Evolutionary conservation across 1,140 invertebrate genomes (phyloP).

Genomic region (Gerris buenoi): DNA sequence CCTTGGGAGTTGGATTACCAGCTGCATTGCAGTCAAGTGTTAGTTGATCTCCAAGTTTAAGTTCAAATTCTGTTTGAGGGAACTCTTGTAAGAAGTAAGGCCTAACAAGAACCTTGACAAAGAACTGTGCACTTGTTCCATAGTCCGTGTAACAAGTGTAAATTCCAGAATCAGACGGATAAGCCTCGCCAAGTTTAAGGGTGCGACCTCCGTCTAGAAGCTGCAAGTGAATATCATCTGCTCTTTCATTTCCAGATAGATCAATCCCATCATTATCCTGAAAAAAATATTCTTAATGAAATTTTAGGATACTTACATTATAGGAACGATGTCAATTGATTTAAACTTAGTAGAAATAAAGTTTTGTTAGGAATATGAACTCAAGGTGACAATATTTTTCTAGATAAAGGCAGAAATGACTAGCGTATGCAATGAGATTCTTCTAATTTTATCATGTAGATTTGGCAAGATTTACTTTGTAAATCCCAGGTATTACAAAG

Average conservation of each 20-base stretch:
- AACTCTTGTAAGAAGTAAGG: constrained; percentile 6
- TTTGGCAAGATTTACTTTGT: no score
- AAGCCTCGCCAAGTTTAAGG: constrained; percentile 6
- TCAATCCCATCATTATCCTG: constrained; percentile 1
- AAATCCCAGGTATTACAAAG: no score
- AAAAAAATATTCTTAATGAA: neutral
- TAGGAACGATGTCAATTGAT: neutral
- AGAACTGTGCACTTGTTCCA: neutral
- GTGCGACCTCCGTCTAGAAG: neutral
- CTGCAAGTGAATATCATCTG: constrained; percentile 5
- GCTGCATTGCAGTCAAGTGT: constrained; percentile 1
- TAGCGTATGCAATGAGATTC: no score
- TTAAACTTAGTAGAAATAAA: neutral
- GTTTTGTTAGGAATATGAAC: neutral
- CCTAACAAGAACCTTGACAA: constrained; percentile 2
- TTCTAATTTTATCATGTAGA: no score
- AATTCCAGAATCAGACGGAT: constrained; percentile 3
- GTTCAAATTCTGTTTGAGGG: constrained; percentile 1
- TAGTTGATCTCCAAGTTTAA: constrained; percentile 6
- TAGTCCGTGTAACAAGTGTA: constrained; percentile 7
- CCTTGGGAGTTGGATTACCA: constrained; percentile 9
- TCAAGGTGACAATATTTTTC: no score
- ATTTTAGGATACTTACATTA: neutral
- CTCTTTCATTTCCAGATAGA: neutral
- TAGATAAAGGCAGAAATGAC: no score